Conservation (phyloP, 2,797 vertebrate species). For the Pseudochirops cupreus region DNA sequence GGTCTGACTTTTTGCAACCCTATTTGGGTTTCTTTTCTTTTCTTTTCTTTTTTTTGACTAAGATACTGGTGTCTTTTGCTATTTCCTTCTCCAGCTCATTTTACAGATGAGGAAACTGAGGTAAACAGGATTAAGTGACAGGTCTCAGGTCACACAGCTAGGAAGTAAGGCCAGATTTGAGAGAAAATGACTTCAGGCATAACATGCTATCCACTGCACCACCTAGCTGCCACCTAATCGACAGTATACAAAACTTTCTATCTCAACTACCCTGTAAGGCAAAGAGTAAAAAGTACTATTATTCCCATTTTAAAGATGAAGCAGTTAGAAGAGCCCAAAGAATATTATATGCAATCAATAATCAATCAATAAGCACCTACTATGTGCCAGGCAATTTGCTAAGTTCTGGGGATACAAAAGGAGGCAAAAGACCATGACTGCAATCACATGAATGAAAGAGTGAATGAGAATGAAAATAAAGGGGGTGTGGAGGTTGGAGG, state of each 20-base stretch:
- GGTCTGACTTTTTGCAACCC: neutral
- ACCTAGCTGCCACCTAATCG: neutral
- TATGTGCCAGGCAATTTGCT: neutral
- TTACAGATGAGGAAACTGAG: neutral
- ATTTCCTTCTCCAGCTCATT: neutral
- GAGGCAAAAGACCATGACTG: neutral
- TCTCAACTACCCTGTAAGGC: neutral
- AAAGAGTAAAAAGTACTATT: neutral
- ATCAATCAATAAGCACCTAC: neutral
- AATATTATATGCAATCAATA: neutral
- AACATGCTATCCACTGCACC: neutral
- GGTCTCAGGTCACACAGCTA: neutral
- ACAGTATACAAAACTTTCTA: neutral
- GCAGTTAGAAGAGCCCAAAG: neutral
- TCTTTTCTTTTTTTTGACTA: neutral
- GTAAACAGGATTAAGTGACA: neutral
- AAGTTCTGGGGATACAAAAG: neutral
- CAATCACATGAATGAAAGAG: neutral
- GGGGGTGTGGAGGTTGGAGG: neutral
- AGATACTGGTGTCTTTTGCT: neutral
- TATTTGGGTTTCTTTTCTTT: neutral
- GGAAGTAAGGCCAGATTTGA: neutral
- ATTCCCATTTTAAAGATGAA: neutral
- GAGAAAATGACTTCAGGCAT: neutral
- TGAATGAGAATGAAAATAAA: neutral